Conservation (phyloP, 2,888 invertebrate genomes). For the Nudaria mundana region DNA sequence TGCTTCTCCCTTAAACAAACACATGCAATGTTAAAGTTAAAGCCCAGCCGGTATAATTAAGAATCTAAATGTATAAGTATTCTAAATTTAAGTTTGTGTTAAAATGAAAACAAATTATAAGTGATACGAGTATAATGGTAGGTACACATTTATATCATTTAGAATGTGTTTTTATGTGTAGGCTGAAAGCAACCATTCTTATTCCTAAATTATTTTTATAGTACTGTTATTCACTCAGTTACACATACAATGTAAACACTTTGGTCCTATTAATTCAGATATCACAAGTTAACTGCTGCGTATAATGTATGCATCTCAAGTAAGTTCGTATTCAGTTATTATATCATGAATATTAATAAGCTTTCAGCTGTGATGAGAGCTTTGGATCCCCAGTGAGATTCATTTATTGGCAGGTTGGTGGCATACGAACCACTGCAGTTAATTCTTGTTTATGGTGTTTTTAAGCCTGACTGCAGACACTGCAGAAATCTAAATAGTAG, state of each 20-base stretch:
- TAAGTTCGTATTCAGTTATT: neutral
- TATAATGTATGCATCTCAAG: neutral
- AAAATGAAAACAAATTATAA: no score
- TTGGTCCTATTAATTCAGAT: no score
- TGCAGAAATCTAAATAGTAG: no score
- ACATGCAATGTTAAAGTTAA: slow-evolving; percentile 50
- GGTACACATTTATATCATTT: no score
- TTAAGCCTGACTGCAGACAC: no score
- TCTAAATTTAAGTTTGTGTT: slow-evolving; percentile 15
- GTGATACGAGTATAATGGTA: no score
- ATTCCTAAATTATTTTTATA: no score
- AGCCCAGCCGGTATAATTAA: slow-evolving; percentile 47
- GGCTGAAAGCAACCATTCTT: no score
- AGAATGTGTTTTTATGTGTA: no score
- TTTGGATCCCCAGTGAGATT: neutral
- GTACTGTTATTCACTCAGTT: neutral
- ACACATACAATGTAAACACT: neutral
- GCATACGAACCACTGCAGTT: neutral
- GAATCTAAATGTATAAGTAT: slow-evolving; percentile 30
- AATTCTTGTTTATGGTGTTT: no score
- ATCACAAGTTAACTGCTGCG: no score
- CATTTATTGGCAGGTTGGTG: neutral
- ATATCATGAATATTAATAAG: slow-evolving; percentile 2
- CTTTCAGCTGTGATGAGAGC: neutral
- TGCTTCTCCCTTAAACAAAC: slow-evolving; percentile 51